Base-by-base conservation (phyloP, 2,797 vertebrate genomes). In the Zalophus californianus region DNA sequence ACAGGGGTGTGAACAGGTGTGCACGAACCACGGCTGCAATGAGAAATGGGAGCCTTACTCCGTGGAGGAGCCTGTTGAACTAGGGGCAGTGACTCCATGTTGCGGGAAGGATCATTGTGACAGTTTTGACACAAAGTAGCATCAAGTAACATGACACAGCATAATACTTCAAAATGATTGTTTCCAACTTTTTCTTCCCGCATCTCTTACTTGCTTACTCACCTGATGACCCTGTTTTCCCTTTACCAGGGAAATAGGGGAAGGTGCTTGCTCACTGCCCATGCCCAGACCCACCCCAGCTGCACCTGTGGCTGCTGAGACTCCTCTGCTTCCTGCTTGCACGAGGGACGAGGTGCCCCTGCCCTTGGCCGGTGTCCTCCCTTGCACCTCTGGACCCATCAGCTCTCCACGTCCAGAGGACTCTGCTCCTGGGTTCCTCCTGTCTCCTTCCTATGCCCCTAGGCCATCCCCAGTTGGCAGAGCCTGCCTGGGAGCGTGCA, bases 1-100 rank as follows among this genome's bases (percentile, higher is more conserved):
- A 10, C 35, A 13, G 7, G 38, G 20, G 3, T 0, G 3, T 5
- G 6, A 14, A 8, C 18, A 2, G 3, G 3, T n/a, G 21, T 0
- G 2, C 1, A 14, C 0, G 7, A n/a, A 2, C 2, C 1, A 15
- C 0, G 5, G 20, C n/a, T 7, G 2, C 0, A 6, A n/a, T 7
- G 2, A 50, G n/a, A 35, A 41, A 7, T 3, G 1, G 7, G 29
- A n/a, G 21, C 41, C 21, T 18, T 1, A 23, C 13, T 52, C 70
- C 1, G 3, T 18, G 0, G 5, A 4, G 7, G 38, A 41, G 54
- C 7, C 5, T 2, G 0, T 68, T 68, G 8, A n/a, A 1, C 32
- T 3, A 3, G 11, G 13, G 14, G 2, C 21, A 3, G 1, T 2
- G 13, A 41, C 16, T 18, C 12, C 4, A 0, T 0, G 13, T 7